Percentiles rank a stretch among this genome's conserved stretches.
Conservation (phyloP, 2,113 vertebrate species). For the Macroglossus sobrinus region DNA sequence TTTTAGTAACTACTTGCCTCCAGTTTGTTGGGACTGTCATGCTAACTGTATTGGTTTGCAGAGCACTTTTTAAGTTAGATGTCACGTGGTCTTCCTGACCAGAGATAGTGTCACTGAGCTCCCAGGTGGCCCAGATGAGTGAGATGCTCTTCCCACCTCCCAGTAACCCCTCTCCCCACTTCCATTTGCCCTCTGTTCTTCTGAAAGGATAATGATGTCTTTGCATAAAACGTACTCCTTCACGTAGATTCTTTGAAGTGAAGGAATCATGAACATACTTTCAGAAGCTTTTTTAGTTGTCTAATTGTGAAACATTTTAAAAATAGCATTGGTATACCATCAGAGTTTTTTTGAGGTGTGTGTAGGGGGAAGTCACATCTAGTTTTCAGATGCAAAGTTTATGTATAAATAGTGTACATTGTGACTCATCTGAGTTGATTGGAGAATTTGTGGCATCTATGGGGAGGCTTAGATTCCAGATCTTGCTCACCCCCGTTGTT, state of each 20-base stretch:
- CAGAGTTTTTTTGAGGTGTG: background rate
- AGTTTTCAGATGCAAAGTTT: background rate
- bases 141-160: background rate
- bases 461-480: no score
- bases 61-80: background rate
- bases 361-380: background rate
- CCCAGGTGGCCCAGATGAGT: background rate
- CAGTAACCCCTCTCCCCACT: background rate
- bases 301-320: background rate
- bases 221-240: background rate
- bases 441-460: background rate
- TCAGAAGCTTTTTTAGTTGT: conserved; percentile 9
- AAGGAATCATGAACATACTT: background rate
- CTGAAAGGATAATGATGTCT: background rate
- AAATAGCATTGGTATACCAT: background rate
- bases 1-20: background rate
- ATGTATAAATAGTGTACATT: background rate
- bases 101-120: background rate
- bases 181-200: background rate
- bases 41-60: background rate
- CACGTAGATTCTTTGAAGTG: background rate
- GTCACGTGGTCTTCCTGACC: background rate
- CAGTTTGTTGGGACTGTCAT: background rate
- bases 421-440: background rate
- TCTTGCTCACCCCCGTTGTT: background rate